Conservation (phyloP, 2,797 vertebrate genomes). For the Girardinus metallicus region DNA sequence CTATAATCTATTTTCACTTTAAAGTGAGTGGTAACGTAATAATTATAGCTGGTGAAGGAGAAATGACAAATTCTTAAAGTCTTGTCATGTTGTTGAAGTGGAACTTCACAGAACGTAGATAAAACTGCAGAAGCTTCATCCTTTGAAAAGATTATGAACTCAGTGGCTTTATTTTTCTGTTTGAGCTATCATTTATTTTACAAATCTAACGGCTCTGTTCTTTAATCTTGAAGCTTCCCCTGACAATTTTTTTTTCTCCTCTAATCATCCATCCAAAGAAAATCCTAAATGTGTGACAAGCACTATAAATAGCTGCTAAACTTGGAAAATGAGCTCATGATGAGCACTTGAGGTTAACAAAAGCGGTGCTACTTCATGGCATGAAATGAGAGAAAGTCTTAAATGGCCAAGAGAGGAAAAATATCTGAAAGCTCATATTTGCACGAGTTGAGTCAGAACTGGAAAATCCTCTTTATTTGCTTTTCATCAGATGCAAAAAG, state of each 20-base stretch:
- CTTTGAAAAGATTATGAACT: neutral
- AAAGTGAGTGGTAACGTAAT: neutral
- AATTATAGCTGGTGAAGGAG: neutral
- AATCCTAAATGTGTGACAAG: conserved; percentile 27
- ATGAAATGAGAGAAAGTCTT: conserved; percentile 40
- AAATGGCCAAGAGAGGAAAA: conserved; percentile 34
- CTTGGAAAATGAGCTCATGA: conserved; percentile 30
- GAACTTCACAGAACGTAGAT: neutral
- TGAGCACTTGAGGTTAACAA: conserved; percentile 32
- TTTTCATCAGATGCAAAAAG: conserved; percentile 60
- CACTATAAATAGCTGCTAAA: conserved; percentile 31
- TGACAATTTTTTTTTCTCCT: neutral
- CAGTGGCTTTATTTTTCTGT: neutral
- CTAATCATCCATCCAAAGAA: conserved; percentile 15
- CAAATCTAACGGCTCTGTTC: neutral
- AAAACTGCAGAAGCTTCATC: neutral
- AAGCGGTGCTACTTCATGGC: conserved; percentile 37
- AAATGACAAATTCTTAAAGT: neutral
- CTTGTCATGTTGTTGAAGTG: neutral
- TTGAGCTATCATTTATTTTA: neutral
- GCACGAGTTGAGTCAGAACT: conserved; percentile 55
- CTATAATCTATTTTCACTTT: neutral
- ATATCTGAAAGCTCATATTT: conserved; percentile 53
- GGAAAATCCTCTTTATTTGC: conserved; percentile 47
- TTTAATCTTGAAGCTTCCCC: neutral